A percentile compares a stretch with the other conserved stretches of the same genome.
phyloP scores from a whole-genome alignment of 2,113 vertebrate genomes.

The Stegastes partitus region DNA sequence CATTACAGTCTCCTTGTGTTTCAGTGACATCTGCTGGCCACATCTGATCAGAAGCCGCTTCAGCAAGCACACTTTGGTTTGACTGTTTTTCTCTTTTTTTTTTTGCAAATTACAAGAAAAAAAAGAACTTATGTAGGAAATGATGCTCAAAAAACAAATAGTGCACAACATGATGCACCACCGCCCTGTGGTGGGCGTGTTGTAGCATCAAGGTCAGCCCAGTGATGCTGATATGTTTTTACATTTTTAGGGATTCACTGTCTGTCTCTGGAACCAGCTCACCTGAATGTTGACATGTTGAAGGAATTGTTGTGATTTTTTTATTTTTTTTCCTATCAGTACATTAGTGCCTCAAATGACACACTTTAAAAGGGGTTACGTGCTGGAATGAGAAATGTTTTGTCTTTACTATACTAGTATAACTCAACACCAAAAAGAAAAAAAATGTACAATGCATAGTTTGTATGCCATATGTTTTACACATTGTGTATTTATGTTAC shows the following conservation, averaged over 20 bases:
- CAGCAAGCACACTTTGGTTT: background rate
- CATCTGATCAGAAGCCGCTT: background rate
- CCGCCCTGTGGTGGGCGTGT: background rate
- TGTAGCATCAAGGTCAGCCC: background rate
- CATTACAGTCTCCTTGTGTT: background rate
- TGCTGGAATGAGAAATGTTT: constrained; percentile 49
- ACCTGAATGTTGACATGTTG: constrained; percentile 17
- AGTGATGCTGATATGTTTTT: too few relatives aligned
- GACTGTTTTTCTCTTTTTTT: background rate
- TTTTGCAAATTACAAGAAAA: background rate
- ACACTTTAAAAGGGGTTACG: constrained; percentile 14
- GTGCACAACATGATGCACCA: too few relatives aligned
- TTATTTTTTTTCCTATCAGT: constrained; percentile 3
- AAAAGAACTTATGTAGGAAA: too few relatives aligned
- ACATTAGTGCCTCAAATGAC: constrained; percentile 20
- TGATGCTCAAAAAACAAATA: background rate
- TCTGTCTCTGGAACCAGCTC: constrained; percentile 14
- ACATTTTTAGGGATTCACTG: background rate
- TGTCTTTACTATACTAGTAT: constrained; percentile 20
- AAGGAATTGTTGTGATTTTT: background rate
- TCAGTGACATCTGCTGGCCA: constrained; percentile 72
- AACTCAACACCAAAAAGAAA: constrained; percentile 23
- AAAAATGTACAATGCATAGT: constrained; percentile 51
- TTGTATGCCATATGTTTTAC: constrained; percentile 89
- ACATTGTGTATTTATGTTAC: constrained; percentile 90